Base-by-base conservation (phyloP, 2,113 vertebrate species). In the Calonectris borealis region DNA sequence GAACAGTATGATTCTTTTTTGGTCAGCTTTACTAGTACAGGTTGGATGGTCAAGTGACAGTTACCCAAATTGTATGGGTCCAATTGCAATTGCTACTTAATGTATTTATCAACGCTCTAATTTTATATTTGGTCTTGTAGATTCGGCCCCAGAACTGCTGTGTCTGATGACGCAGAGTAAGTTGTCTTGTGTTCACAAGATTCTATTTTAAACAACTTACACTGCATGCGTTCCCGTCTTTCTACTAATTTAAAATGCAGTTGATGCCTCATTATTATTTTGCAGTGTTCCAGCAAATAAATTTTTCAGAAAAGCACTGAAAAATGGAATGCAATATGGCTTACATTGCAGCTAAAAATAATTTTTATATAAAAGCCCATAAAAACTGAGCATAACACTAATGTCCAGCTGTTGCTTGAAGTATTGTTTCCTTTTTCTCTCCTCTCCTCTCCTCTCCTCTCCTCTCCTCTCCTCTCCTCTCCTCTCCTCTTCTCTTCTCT, bases 131-230 rank as follows among this genome's bases (percentile, higher is more conserved):
- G 97, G 93, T 97, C 97, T 98, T 98, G 89, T 99, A 99, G 99
- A 99, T 99, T 98, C 98, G 98, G 98, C 98, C 98, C 97, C 95
- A 98, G 98, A 98, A 98, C 98, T 98, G 98, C 98, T 99, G 98
- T 99, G 98, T 99, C 99, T 98, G 99, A 99, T 98, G 99, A 99
- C 95, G 97, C 98, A 96, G 99, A 99, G 99, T 99, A 99, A 99
- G 99, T 99, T 97, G 96, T 96, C 91, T 96, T 97, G 93, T 96
- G 83, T 96, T 97, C 80, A 38, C 88, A 94, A 97, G 97, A 97
- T 96, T 96, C 76, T 95, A 9, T 78, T 97, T 97, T 95, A 91
- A 97, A 90, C 97, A 97, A 95, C 95, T 96, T 97, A 97, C 95
- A 96, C 94, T 98, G 97, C 98, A 98, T 98, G 98, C 97, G 97